A percentile compares a stretch with the other conserved stretches of the same genome.
Evolutionary conservation across 2,113 vertebrate genomes (phyloP).

Genomic region (Microcebus jonahi): DNA sequence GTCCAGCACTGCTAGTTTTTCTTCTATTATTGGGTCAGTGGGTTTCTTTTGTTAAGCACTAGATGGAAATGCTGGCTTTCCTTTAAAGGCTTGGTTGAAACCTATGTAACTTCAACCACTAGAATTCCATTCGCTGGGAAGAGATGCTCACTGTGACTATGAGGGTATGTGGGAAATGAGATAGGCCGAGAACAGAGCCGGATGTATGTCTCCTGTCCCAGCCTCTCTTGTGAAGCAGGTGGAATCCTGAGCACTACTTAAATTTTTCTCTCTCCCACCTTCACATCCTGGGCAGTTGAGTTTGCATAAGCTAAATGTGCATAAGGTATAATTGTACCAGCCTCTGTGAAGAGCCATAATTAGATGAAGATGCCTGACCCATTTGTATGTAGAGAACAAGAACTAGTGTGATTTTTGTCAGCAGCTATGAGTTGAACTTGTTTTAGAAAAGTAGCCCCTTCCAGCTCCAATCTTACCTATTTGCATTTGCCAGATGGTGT

Average conservation of each 20-base stretch:
- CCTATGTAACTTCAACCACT: not conserved
- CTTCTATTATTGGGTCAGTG: not conserved
- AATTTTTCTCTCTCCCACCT: not conserved
- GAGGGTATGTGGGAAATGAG: not conserved
- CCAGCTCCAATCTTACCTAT: not conserved
- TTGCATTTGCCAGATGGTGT: not conserved
- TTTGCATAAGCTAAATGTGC: not conserved
- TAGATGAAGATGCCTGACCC: not conserved
- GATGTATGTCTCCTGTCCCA: not conserved
- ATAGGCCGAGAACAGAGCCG: fast-evolving
- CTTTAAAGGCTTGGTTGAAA: not conserved
- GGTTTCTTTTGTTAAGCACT: not conserved
- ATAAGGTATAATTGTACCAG: too few species aligned
- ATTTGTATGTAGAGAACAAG: not conserved
- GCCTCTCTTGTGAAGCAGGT: fast-evolving
- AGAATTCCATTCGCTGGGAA: not conserved
- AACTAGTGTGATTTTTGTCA: not conserved
- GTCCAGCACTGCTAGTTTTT: not conserved
- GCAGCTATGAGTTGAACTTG: not conserved
- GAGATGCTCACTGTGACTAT: not conserved
- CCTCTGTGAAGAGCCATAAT: not conserved
- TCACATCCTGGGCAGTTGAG: not conserved
- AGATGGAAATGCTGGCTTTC: not conserved
- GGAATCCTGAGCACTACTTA: not conserved
- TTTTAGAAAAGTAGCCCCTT: not conserved